Evolutionary conservation across 2,113 vertebrate species (phyloP), one percentile per base, ranked within the genome.

Genomic region (Marcusenius ussheri): DNA sequence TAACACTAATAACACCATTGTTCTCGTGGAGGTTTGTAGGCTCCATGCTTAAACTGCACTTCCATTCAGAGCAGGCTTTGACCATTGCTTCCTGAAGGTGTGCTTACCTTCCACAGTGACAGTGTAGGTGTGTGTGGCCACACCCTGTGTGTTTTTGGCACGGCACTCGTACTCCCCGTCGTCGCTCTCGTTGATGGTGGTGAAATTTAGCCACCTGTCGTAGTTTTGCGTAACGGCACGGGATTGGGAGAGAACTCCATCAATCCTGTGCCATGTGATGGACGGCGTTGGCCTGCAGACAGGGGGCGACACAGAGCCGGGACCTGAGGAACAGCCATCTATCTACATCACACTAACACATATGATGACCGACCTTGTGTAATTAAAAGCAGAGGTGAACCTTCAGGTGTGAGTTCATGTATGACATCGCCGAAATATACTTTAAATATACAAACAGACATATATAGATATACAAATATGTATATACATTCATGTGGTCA

Each of bases 161-260:
- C 88, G 84, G 84, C 97, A 98, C 91, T 95, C 93, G 87, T 98
- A 98, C 83, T 97, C 97, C 3, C 98, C 97, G 0, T 97, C 97
- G 0, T 98, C 97, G 0, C 92, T 93, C 91, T 96, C 95, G 0
- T 46, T 46, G 70, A 98, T 93, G 0, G 74, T 90, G 9, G 91
- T 31, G 24, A 98, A 96, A 2, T 42, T 83, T 31, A 98, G 95
- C 88, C 95, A 96, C 91, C 95, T 97, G 66, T 92, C 91, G 62
- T 92, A 92, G 35, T 95, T 95, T 0, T 92, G 91, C 66, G 90
- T 86, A 0, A 50, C 31, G 5, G 92, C 90, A 0, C 91, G 92
- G 0, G 93, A 93, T 0, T 91, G 85, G 0, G 93, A 92, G 89
- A 97, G 93, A 3, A 87, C 49, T 0, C 95, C 93, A 2, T 96